Base-by-base conservation (phyloP, 2,113 vertebrate species). In the Xiphophorus hellerii region DNA sequence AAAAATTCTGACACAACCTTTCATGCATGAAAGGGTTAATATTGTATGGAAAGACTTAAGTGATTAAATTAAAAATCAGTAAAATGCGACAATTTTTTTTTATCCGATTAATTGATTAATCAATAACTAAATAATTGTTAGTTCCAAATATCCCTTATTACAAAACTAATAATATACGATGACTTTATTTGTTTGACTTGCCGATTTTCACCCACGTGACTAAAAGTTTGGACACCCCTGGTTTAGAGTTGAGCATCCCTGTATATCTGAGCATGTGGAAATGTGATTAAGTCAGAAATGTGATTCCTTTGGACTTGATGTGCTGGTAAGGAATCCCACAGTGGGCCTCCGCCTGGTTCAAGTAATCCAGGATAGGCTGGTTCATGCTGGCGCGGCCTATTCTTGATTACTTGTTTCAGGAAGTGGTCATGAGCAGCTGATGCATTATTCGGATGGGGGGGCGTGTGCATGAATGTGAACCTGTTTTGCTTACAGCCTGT, bases 321-420 rank as follows among this genome's bases (percentile, higher is more conserved):
- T 71, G 83, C 60, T 39, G 37, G 28, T 31, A 25, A 62, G 58
- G 76, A 66, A 35, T 76, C 75, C 71, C 39, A 71, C 58, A 25
- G 22, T 65, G 70, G 91, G 95, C 93, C 77, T 87, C 89, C 66
- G 92, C 96, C 94, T 69, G 95, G 87, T 98, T 98, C 97, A 98
- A 98, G 97, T 98, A 98, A 98, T 98, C 97, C 97, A 98, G 97
- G 97, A 98, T 98, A 98, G 97, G 97, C 96, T 98, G 97, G 95
- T 94, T 88, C 93, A 92, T 93, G 54, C 89, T 89, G 89, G 90
- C 90, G 93, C 94, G 96, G 96, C 97, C 96, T 98, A 94, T 97
- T 97, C 97, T 98, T 48, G 96, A 97, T 96, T 97, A 97, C 96
- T 98, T 98, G 97, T 96, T 92, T 95, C 95, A 84, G 95, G 97